Evolutionary conservation across 2,888 invertebrate genomes (phyloP), one percentile per base, ranked within the genome.

Genomic region (Nephrotoma guestfalica): DNA sequence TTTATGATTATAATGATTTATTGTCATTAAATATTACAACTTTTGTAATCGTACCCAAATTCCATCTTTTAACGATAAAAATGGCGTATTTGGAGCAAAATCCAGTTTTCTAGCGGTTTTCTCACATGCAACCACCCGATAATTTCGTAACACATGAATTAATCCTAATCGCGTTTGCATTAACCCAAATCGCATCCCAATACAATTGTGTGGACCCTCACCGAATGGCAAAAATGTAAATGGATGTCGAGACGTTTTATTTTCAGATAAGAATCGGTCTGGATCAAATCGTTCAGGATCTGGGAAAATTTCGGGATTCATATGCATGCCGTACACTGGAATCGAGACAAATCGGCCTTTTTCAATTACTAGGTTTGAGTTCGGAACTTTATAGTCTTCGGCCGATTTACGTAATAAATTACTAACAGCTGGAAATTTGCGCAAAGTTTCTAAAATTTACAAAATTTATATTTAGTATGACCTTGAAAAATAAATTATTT

Each of bases 251-350:
- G 88, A 87, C n/a, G 88, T 87, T 4, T 88, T 88, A 51, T 90
- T 89, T 15, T 89, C 90, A 0, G 89, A 45, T n/a, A 88, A 89
- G 86, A 92, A 93, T 83, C 92, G 89, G 86, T 92, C 92, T 0
- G 92, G 93, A 51, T 91, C 90, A 87, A 92, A 93, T 87, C 89
- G 89, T 2, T 89, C 87, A 0, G 92, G 92, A 86, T 92, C 89
- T 2, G 91, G 90, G 88, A 91, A 92, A 87, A 91, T 90, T 15
- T 91, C 89, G 0, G 91, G 90, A 89, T 92, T 92, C 83, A 90
- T 89, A 87, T 93, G 92, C 51, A 93, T 90, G 13, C 90, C 90
- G 41, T 89, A 88, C 4, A 90, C 89, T 0, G 92, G 91, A 86
- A 92, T 90, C 6, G 89, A 86, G 0, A 92, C 88, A 0, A 86